Evolutionary conservation across 2,888 invertebrate genomes (phyloP).

Genomic region (Drepanosiphum platanoidis): DNA sequence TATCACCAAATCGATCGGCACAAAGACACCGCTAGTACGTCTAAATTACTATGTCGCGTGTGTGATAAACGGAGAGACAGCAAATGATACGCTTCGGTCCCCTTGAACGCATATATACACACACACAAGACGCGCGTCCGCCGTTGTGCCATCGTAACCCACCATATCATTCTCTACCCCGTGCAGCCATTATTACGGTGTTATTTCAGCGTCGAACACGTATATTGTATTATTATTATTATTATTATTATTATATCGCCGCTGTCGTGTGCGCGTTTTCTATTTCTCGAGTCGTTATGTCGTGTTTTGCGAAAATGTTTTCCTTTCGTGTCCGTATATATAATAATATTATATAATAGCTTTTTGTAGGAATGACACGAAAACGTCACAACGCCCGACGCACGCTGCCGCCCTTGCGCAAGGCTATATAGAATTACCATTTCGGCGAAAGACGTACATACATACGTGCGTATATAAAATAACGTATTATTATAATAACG

Average conservation of each 20-base stretch:
- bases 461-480: not conserved
- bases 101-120: too few relatives aligned
- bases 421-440: not conserved
- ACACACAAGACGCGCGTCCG: not conserved
- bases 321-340: not conserved
- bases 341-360: not conserved
- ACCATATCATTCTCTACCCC: not conserved
- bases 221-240: not conserved
- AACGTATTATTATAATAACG: not conserved
- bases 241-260: not conserved
- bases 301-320: not conserved
- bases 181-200: not conserved
- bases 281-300: not conserved
- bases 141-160: not conserved
- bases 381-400: not conserved
- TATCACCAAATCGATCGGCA: too few relatives aligned
- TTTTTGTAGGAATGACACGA: slow-evolving; percentile 25
- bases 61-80: too few relatives aligned
- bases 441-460: not conserved
- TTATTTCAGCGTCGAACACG: not conserved
- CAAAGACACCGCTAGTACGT: too few relatives aligned
- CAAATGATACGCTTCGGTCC: too few relatives aligned
- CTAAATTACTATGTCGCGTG: too few relatives aligned
- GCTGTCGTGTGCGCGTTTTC: not conserved
- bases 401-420: not conserved